A percentile compares a stretch with the other conserved stretches of the same genome.
Evolutionary conservation across 1,140 invertebrate species (phyloP).

Genomic region (Sweltsa coloradensis): DNA sequence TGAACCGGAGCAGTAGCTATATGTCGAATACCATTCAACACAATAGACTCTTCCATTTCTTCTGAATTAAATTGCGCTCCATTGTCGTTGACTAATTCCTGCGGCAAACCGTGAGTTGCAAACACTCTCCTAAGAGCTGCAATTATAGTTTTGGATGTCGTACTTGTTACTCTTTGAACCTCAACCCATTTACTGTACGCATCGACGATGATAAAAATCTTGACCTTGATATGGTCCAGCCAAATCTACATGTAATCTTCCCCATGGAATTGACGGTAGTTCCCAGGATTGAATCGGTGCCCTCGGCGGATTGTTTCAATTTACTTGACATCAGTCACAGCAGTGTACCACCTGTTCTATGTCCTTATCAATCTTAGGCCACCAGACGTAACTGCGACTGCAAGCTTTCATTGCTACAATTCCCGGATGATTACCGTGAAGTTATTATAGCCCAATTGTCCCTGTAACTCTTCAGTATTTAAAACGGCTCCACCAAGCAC

Average conservation of each 20-base stretch:
- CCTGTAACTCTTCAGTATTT: slow-evolving; percentile 20
- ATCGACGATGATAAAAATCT: slow-evolving; percentile 19
- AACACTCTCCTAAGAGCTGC: slow-evolving; percentile 16
- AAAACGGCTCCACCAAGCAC: slow-evolving; percentile 17
- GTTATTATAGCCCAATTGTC: slow-evolving; percentile 18
- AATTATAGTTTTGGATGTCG: slow-evolving; percentile 7
- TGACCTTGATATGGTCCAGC: slow-evolving; percentile 14
- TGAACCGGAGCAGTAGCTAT: slow-evolving; percentile 18
- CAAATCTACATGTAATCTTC: slow-evolving; percentile 29
- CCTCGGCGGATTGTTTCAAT: background rate
- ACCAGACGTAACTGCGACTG: slow-evolving; percentile 27
- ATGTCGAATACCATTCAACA: slow-evolving; percentile 16
- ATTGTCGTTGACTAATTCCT: slow-evolving; percentile 20
- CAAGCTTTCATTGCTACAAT: slow-evolving; percentile 26
- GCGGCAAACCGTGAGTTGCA: slow-evolving; percentile 15
- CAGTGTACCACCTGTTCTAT: slow-evolving; percentile 18
- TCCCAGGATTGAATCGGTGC: slow-evolving; percentile 1
- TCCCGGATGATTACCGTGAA: slow-evolving; percentile 28
- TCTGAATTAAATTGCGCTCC: slow-evolving; percentile 17
- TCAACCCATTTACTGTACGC: slow-evolving; percentile 30
- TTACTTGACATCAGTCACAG: slow-evolving; percentile 13
- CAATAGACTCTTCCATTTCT: slow-evolving; percentile 20
- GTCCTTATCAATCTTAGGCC: slow-evolving; percentile 26
- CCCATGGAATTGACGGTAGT: slow-evolving; percentile 8
- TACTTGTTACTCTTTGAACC: slow-evolving; percentile 14